These are phyloP conservation scores for Amazona finschi DNA, from an alignment of 2,797 vertebrate species.

Conservation along the genomic window DNA sequence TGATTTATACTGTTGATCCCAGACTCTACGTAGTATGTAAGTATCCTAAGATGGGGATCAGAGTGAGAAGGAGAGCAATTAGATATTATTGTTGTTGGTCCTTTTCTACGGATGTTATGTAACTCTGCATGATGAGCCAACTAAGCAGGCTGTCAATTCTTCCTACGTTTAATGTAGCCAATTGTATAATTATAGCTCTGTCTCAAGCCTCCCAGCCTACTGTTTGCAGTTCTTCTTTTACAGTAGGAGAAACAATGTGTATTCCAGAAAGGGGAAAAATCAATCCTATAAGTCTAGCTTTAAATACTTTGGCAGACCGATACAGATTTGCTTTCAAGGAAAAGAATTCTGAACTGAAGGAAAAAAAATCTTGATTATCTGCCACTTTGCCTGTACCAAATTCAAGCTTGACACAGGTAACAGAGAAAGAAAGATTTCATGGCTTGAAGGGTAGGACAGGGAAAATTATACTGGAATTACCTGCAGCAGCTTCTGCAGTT, in stretches of 20 bases:
- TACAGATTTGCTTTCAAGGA: constrained; percentile 4
- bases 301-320: constrained; percentile 7
- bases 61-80: constrained; percentile 26
- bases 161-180: neutral
- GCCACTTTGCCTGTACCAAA: neutral
- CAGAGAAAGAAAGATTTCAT: neutral
- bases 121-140: constrained; percentile 25
- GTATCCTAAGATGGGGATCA: constrained; percentile 27
- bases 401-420: neutral
- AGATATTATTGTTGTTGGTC: constrained; percentile 57
- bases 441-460: neutral
- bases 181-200: constrained; percentile 41
- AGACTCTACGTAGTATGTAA: neutral
- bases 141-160: constrained; percentile 49
- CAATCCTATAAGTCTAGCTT: constrained; percentile 23
- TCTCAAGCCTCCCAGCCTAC: constrained; percentile 45
- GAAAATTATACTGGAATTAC: neutral
- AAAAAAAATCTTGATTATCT: neutral
- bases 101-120: neutral
- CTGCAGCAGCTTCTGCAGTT: neutral
- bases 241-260: constrained; percentile 29
- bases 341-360: neutral
- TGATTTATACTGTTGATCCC: constrained; percentile 44
- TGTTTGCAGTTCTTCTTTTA: constrained; percentile 34
- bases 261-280: constrained; percentile 3